A percentile compares a stretch with the other conserved stretches of the same genome.
phyloP scores from a whole-genome alignment of 2,113 vertebrate genomes.

The Anarhynchus alexandrinus region DNA sequence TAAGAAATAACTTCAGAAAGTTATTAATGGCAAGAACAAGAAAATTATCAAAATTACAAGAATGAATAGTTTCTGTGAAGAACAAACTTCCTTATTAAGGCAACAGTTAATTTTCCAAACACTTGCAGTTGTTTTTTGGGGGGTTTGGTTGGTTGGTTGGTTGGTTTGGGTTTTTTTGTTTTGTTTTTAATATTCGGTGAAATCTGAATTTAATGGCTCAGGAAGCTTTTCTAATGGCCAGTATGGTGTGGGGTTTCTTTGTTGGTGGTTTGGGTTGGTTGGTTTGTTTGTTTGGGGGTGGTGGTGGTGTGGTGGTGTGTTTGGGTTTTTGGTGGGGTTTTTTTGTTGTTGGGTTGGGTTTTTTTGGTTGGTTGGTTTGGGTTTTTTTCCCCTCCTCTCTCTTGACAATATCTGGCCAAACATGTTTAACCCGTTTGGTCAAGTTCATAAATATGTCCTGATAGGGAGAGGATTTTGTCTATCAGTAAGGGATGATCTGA shows the following conservation, averaged over 20 bases:
- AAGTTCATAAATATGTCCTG: background rate
- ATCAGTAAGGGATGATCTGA: background rate
- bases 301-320: too few relatives aligned
- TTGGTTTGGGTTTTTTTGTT: background rate
- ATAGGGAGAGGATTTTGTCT: background rate
- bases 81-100: background rate
- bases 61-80: background rate
- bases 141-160: too few relatives aligned
- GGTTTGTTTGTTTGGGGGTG: too few relatives aligned
- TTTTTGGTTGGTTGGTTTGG: background rate
- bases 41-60: background rate
- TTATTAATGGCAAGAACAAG: background rate
- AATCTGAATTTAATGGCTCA: background rate
- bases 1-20: background rate
- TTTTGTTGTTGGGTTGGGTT: too few relatives aligned
- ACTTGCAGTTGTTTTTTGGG: background rate
- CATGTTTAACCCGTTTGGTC: constrained; percentile 10
- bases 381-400: background rate
- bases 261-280: background rate
- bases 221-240: background rate
- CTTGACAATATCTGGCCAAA: background rate
- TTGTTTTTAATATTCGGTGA: background rate
- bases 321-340: background rate
- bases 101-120: background rate
- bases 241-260: background rate